These are phyloP conservation scores for Drosophila saltans DNA, from an alignment of 1,140 invertebrate genomes.

Conservation along the genomic window DNA sequence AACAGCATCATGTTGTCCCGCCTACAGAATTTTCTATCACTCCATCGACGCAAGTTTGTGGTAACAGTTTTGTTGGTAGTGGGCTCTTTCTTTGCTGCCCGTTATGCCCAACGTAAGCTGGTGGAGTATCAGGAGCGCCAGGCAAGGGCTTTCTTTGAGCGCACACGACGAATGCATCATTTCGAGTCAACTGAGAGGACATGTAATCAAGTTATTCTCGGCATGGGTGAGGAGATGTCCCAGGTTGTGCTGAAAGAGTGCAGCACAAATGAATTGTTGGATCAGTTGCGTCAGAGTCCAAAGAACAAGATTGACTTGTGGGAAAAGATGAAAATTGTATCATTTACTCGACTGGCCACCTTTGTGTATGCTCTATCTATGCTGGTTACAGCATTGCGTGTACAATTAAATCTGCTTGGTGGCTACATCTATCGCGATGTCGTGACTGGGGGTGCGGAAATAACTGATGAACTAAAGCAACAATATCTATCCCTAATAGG, in stretches of 20 bases:
- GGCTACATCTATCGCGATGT: constrained; percentile 92
- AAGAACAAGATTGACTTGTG: constrained; percentile 91
- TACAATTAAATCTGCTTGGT: constrained; percentile 94
- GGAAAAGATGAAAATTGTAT: constrained; percentile 92
- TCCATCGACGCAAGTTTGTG: constrained; percentile 86
- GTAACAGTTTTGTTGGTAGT: constrained; percentile 91
- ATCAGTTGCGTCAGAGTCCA: constrained; percentile 87
- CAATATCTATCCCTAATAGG: constrained; percentile 86
- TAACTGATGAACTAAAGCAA: constrained; percentile 81
- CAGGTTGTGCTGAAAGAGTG: constrained; percentile 87
- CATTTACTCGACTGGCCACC: constrained; percentile 88
- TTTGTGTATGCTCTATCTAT: constrained; percentile 92
- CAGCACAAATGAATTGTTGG: constrained; percentile 90
- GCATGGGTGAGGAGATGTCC: constrained; percentile 88
- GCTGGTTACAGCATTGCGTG: constrained; percentile 90
- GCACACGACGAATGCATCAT: constrained; percentile 91
- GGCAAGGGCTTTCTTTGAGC: constrained; percentile 90
- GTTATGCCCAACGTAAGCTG: constrained; percentile 90
- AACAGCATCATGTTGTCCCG: too few species aligned
- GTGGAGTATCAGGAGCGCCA: constrained; percentile 93
- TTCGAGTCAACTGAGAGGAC: constrained; percentile 95
- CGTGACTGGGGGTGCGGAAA: constrained; percentile 83
- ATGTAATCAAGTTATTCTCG: constrained; percentile 92
- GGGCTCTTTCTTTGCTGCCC: constrained; percentile 87
- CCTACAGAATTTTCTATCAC: too few species aligned